Conservation (phyloP, 2,888 invertebrate genomes). For the Eupithecia centaureata region DNA sequence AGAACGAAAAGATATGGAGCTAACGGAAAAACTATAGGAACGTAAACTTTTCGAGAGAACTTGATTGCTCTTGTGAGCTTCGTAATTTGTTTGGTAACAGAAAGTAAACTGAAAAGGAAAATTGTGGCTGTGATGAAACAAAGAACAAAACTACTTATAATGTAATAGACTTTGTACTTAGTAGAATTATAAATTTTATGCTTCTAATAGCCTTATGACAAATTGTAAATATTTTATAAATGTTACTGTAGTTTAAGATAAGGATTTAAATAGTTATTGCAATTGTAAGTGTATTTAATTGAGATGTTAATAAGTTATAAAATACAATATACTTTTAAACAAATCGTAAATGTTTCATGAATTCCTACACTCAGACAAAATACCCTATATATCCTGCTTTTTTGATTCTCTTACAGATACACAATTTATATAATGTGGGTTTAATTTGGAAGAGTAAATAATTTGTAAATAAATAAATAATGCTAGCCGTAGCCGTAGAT, state of each 20-base stretch:
- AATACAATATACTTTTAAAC: not conserved
- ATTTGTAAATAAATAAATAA: too few species aligned
- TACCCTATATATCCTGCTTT: too few species aligned
- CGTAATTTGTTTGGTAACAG: slow-evolving; percentile 7
- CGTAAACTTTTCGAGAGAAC: not conserved
- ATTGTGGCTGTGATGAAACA: slow-evolving; percentile 42
- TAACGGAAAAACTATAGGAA: slow-evolving; percentile 51
- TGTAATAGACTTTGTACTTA: slow-evolving; percentile 23
- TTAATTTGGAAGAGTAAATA: too few species aligned
- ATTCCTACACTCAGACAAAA: not conserved
- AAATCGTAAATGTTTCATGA: not conserved
- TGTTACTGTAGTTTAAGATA: not conserved
- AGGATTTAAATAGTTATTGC: not conserved
- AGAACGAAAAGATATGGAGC: slow-evolving; percentile 55
- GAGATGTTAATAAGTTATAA: not conserved
- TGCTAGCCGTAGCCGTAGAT: too few species aligned
- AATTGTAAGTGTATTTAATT: not conserved
- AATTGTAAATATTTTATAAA: not conserved
- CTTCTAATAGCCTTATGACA: not conserved
- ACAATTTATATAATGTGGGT: too few species aligned
- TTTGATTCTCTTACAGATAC: too few species aligned
- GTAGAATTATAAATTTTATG: slow-evolving; percentile 11
- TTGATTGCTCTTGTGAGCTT: slow-evolving; percentile 19
- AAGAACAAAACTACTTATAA: slow-evolving; percentile 29
- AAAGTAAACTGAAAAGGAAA: not conserved